phyloP scores from a whole-genome alignment of 2,797 vertebrate genomes.

The Poeciliopsis presidionis region DNA sequence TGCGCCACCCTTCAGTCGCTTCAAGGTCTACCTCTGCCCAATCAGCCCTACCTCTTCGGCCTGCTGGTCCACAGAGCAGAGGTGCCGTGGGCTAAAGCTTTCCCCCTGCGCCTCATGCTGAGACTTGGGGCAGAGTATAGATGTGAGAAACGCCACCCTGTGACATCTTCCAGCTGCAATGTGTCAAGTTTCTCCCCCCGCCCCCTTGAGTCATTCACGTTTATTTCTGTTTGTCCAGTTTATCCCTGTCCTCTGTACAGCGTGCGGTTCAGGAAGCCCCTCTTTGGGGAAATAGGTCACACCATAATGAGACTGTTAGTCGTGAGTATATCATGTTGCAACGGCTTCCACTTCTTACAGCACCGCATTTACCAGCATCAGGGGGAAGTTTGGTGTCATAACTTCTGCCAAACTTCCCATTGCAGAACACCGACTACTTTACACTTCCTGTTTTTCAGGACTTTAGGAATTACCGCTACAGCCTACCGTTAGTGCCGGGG shows the following conservation, averaged over 20 bases:
- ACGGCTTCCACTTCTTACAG: slow-evolving; percentile 5
- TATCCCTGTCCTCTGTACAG: slow-evolving; percentile 98
- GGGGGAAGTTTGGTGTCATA: not conserved
- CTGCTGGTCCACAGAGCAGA: slow-evolving; percentile 97
- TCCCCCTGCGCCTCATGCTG: slow-evolving; percentile 95
- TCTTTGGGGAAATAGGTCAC: slow-evolving; percentile 97
- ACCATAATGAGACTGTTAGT: slow-evolving; percentile 98
- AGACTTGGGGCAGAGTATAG: slow-evolving; percentile 96
- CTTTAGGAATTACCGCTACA: slow-evolving; percentile 98
- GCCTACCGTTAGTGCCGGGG: slow-evolving; percentile 92
- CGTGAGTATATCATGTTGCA: slow-evolving; percentile 80
- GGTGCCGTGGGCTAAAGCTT: slow-evolving; percentile 96
- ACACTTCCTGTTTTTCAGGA: slow-evolving; percentile 80
- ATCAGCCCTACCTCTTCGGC: slow-evolving; percentile 94
- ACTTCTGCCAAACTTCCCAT: slow-evolving; percentile 5
- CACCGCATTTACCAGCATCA: not conserved
- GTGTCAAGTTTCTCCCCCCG: not conserved
- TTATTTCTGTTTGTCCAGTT: slow-evolving; percentile 77
- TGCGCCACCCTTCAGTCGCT: slow-evolving; percentile 94
- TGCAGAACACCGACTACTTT: not conserved
- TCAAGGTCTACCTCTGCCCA: slow-evolving; percentile 94
- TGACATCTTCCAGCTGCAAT: not conserved
- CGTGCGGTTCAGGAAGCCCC: slow-evolving; percentile 93
- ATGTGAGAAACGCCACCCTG: slow-evolving; percentile 80
- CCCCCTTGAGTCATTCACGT: not conserved